A percentile compares a stretch with the other conserved stretches of the same genome.
Conservation (phyloP, 2,888 invertebrate genomes). For the Bedellia somnulentella region DNA sequence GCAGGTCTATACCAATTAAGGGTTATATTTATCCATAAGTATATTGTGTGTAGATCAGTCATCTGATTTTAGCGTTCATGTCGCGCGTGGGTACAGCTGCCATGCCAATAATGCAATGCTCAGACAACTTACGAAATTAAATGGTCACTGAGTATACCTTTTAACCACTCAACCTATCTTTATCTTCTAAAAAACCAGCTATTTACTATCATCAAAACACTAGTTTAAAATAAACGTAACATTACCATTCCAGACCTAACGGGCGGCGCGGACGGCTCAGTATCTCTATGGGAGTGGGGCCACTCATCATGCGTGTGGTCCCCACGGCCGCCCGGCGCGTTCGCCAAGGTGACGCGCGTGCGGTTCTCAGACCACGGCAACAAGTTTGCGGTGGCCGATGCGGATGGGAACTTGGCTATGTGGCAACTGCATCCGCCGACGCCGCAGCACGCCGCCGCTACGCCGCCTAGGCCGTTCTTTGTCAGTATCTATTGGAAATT, state of each 20-base stretch:
- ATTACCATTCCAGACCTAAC: slow-evolving; percentile 83
- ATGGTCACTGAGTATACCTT: no score
- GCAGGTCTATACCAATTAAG: no score
- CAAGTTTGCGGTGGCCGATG: slow-evolving; percentile 97
- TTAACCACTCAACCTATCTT: no score
- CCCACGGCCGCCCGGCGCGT: slow-evolving; percentile 91
- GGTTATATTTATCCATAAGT: no score
- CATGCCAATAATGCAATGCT: no score
- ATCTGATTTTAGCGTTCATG: no score
- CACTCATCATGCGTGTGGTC: slow-evolving; percentile 88
- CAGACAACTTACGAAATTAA: no score
- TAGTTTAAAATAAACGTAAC: no score
- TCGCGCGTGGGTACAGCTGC: no score
- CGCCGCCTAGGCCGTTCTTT: slow-evolving; percentile 75
- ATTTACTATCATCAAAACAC: no score
- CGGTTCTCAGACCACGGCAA: slow-evolving; percentile 96
- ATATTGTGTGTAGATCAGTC: no score
- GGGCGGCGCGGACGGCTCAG: slow-evolving; percentile 94
- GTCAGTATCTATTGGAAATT: slow-evolving; percentile 61
- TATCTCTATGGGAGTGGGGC: slow-evolving; percentile 98
- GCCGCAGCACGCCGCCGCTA: slow-evolving; percentile 29
- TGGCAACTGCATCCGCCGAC: slow-evolving; percentile 88
- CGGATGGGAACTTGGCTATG: slow-evolving; percentile 93
- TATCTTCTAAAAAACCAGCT: no score
- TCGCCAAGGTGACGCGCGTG: slow-evolving; percentile 94